Base-by-base conservation (phyloP, 1,140 invertebrate species). In the Andrena cerasifolii region DNA sequence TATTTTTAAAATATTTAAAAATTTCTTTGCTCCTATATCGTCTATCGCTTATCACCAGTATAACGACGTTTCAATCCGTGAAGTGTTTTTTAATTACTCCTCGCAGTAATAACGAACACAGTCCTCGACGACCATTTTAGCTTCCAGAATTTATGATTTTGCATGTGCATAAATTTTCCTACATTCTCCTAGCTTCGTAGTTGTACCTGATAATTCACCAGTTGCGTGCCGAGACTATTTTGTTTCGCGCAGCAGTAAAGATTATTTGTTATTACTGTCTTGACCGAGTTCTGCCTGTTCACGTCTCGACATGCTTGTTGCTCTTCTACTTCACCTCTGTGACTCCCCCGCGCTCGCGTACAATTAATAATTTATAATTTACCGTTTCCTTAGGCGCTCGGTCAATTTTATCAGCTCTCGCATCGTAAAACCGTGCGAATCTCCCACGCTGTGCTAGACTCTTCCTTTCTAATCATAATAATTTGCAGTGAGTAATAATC, bases 231-330 rank as follows among this genome's bases (percentile, higher is more conserved):
- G 24, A 3, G 7, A 14, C 51, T 47, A 47, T 66, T 75, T 75
- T 75, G 62, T 56, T 66, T 66, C 61, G 5, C 14, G 21, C 14
- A 28, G 26, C 51, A 36, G 8, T 56, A 66, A 45, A 66, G 51
- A 74, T 66, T 74, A 74, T 56, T 74, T 66, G 61, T 66, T 66
- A 18, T 36, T 56, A 36, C 61, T 26, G 16, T 54, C 36, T 43
- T 26, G 33, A n/a, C 59, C 47, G 47, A 73, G 58, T 45, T 70
- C 56, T 40, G 45, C 33, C 18, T 40, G 33, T 53, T 18, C 10
- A 47, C 12, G 3, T 26, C 21, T n/a, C 36, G 12, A 7, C 24
- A 26, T 43, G 59, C 59, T 74, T 65, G 36, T 54, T 65, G 47
- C 36, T 43, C 36, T 1, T 33, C 14, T n/a, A 5, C 43, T 16